Evolutionary conservation across 2,797 vertebrate genomes (phyloP).

Genomic region (Nasua narica): DNA sequence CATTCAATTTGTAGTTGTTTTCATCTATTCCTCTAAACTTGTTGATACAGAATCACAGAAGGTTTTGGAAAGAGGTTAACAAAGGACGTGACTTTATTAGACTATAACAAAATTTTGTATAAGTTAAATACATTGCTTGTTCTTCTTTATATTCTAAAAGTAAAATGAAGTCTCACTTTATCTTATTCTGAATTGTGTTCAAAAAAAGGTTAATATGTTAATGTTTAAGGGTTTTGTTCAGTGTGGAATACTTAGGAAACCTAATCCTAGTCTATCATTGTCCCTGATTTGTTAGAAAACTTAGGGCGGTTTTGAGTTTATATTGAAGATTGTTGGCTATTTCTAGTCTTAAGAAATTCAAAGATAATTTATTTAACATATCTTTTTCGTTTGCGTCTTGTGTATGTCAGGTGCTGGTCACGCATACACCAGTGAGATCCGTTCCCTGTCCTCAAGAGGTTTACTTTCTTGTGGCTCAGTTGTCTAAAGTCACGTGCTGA

Average conservation of each 20-base stretch:
- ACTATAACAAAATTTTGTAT: background rate
- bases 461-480: background rate
- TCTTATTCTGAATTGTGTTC: background rate
- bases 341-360: background rate
- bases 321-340: background rate
- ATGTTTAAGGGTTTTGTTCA: background rate
- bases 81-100: background rate
- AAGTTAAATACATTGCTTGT: background rate
- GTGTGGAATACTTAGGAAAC: background rate
- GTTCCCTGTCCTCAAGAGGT: background rate
- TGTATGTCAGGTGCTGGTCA: background rate
- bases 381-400: background rate
- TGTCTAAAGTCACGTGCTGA: background rate
- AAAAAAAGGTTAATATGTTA: background rate
- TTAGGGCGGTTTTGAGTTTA: background rate
- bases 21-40: background rate
- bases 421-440: background rate
- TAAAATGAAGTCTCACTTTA: background rate
- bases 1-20: background rate
- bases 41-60: background rate
- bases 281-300: constrained; percentile 36
- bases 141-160: background rate
- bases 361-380: background rate
- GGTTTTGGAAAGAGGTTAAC: background rate
- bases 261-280: background rate